phyloP scores from a whole-genome alignment of 2,797 vertebrate genomes.

The Sternarchorhynchus goeldii region DNA sequence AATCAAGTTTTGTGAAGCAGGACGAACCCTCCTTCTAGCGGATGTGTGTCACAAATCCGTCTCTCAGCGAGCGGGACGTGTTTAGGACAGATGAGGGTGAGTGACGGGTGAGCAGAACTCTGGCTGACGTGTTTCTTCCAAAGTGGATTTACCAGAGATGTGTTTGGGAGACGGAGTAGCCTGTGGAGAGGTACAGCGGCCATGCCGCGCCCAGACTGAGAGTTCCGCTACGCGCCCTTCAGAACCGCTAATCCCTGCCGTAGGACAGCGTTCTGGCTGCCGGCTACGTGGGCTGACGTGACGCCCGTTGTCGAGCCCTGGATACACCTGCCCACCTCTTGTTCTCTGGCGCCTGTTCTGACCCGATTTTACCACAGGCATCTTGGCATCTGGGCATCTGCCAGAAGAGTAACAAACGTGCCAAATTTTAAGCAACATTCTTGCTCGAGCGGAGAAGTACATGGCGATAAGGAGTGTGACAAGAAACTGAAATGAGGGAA shows the following conservation, averaged over 20 bases:
- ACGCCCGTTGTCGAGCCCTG: not conserved
- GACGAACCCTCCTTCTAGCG: not conserved
- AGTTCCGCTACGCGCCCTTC: not conserved
- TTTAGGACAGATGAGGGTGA: no score
- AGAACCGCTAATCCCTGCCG: not conserved
- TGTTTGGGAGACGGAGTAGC: no score
- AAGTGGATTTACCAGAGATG: no score
- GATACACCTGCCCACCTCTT: not conserved
- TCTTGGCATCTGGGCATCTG: conserved; percentile 8
- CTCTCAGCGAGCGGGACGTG: conserved; percentile 13
- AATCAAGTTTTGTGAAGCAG: conserved; percentile 30
- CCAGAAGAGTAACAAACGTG: conserved; percentile 17
- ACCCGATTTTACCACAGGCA: conserved; percentile 24
- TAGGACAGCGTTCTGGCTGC: not conserved
- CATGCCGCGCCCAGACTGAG: no score
- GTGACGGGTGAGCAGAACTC: no score
- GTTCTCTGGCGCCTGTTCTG: conserved; percentile 3
- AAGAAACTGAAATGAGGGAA: no score
- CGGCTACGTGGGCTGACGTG: not conserved
- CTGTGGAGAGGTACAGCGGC: no score
- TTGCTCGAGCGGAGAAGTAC: not conserved
- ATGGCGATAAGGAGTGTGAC: not conserved
- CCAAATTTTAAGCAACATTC: conserved; percentile 25
- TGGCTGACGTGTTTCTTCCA: no score
- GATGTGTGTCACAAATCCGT: conserved; percentile 10